These are phyloP conservation scores for Harpagus bidentatus DNA, from an alignment of 2,113 vertebrate genomes.

Conservation along the genomic window DNA sequence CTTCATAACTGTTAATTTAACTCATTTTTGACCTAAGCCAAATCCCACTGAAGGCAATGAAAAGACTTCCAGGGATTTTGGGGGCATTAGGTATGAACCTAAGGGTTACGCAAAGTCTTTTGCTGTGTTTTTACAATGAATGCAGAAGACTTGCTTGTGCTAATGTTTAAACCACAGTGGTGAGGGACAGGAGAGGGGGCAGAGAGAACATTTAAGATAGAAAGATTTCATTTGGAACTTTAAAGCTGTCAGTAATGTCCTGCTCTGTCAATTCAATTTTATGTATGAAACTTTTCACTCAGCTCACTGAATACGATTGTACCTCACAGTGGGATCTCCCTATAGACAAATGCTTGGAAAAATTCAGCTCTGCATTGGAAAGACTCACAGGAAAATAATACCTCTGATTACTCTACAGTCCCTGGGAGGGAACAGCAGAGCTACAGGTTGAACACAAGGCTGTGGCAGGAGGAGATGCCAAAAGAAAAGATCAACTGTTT, in stretches of 20 bases:
- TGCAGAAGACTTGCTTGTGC: neutral
- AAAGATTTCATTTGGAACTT: neutral
- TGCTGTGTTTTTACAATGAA: neutral
- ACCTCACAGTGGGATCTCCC: neutral
- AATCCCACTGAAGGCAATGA: neutral
- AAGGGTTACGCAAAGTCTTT: neutral
- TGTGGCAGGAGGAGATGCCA: neutral
- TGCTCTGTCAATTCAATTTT: neutral
- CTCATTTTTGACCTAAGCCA: neutral
- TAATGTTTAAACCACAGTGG: neutral
- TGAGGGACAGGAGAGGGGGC: neutral
- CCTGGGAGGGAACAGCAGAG: neutral
- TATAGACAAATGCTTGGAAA: neutral
- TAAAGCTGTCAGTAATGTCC: neutral
- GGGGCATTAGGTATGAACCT: neutral
- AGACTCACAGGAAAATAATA: neutral
- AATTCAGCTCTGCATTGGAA: neutral
- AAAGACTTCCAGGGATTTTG: neutral
- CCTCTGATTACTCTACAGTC: neutral
- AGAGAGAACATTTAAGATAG: neutral
- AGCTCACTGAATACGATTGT: neutral
- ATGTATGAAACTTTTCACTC: neutral
- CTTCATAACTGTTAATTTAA: neutral
- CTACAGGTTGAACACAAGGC: neutral
- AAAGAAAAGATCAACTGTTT: neutral